These are phyloP conservation scores for Lates calcarifer DNA, from an alignment of 2,113 vertebrate genomes.

Conservation along the genomic window DNA sequence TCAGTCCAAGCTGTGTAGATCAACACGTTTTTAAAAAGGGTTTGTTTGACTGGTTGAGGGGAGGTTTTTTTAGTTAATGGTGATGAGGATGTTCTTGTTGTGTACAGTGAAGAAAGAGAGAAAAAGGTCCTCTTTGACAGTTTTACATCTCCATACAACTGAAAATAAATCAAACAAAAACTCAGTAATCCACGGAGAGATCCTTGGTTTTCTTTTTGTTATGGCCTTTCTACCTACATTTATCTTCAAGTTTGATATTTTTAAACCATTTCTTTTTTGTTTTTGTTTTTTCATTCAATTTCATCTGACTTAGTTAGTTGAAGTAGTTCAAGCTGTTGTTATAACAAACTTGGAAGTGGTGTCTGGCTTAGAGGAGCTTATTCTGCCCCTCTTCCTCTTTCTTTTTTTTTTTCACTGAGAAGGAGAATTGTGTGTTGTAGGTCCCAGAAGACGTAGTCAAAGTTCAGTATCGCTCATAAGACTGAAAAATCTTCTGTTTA, in stretches of 20 bases:
- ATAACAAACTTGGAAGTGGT: slow-evolving; percentile 82
- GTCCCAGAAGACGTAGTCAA: slow-evolving; percentile 41
- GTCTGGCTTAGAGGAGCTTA: slow-evolving; percentile 48
- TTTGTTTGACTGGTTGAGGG: not conserved
- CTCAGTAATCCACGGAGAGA: slow-evolving; percentile 75
- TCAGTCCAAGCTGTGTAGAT: not conserved
- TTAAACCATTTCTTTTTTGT: slow-evolving; percentile 40
- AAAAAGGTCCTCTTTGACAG: slow-evolving; percentile 61
- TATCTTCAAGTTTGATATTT: slow-evolving; percentile 68
- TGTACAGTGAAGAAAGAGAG: slow-evolving; percentile 41
- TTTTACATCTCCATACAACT: slow-evolving; percentile 49
- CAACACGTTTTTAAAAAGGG: not conserved
- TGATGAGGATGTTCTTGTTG: slow-evolving; percentile 12
- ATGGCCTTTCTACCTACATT: slow-evolving; percentile 84
- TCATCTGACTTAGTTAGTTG: slow-evolving; percentile 44
- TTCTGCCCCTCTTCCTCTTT: slow-evolving; percentile 36
- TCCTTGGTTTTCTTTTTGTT: slow-evolving; percentile 80
- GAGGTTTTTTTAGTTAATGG: not conserved
- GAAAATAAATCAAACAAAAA: slow-evolving; percentile 46
- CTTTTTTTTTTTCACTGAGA: slow-evolving; percentile 55
- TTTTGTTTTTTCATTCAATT: slow-evolving; percentile 6
- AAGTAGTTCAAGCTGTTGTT: slow-evolving; percentile 77
- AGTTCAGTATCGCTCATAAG: slow-evolving; percentile 10
- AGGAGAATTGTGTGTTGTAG: slow-evolving; percentile 49
- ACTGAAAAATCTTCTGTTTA: slow-evolving; percentile 73